Evolutionary conservation across 2,797 vertebrate genomes (phyloP), one percentile per base, ranked within the genome.

Genomic region (Aplochiton taeniatus): DNA sequence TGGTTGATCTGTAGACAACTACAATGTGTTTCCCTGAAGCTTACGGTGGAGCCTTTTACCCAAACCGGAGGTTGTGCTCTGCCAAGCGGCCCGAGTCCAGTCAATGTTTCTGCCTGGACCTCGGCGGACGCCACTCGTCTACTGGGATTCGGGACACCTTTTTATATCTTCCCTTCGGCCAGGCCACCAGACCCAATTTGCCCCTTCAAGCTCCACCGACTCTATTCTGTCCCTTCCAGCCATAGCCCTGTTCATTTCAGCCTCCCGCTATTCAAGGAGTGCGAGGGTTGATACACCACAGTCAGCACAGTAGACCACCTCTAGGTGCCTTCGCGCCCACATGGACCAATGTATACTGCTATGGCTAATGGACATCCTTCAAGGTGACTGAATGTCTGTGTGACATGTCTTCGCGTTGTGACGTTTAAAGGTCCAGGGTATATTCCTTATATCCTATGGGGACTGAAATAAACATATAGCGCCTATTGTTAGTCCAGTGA

Each of bases 131-230:
- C 83, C 60, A 73, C 54, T 77, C 60, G 58, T 75, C 66, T 50
- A 61, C 62, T 69, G 58, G 68, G 46, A 82, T 77, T 59, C 17
- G 63, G 63, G 65, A 42, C 53, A 47, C 62, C 72, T 62, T 72
- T 66, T 52, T 74, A 80, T 81, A 31, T 31, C 6, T 73, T 75
- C 66, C 66, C 80, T 63, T 49, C 65, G 72, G 72, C 74, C 72
- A 69, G 67, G 55, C 78, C 69, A 85, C 76, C 68, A 75, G 56
- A 76, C 62, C 75, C 67, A 74, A 84, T 87, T 83, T 85, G 80
- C 84, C 63, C 70, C 20, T 76, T 85, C 79, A 83, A 61, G 85
- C 86, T 74, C 72, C 31, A 12, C 72, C 83, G 81, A 79, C 58
- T 82, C 73, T 54, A 68, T 63, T 66, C 68, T 47, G 55, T 49